phyloP scores from a whole-genome alignment of 2,797 vertebrate genomes.

The Acridotheres tristis region DNA sequence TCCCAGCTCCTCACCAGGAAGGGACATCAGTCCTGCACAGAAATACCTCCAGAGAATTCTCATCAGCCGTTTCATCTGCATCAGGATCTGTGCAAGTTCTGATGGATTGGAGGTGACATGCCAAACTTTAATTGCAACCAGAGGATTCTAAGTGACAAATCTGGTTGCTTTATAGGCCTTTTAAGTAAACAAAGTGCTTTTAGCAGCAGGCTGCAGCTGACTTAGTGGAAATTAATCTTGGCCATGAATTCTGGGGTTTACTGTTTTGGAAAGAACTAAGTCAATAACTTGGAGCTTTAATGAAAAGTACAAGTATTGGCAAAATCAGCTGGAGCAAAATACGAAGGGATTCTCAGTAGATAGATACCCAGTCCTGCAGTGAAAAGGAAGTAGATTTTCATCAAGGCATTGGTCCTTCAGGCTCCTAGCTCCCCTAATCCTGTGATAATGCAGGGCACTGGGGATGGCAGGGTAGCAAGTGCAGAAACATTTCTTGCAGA shows the following conservation, averaged over 20 bases:
- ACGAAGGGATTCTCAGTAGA: fast-evolving
- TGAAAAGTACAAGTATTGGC: not conserved
- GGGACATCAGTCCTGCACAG: not conserved
- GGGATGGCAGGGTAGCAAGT: fast-evolving
- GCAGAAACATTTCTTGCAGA: fast-evolving
- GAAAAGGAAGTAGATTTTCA: not conserved
- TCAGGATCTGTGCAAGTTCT: not conserved
- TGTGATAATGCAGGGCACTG: not conserved
- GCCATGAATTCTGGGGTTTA: not conserved
- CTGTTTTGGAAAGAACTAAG: not conserved
- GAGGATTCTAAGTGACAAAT: slow-evolving; percentile 5
- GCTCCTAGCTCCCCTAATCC: not conserved
- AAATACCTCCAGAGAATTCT: not conserved
- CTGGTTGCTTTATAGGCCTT: not conserved
- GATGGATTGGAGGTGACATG: slow-evolving; percentile 10
- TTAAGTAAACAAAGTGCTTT: slow-evolving; percentile 9
- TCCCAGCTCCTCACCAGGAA: fast-evolving
- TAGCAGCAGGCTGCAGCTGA: not conserved
- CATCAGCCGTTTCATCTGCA: not conserved
- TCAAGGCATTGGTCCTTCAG: not conserved
- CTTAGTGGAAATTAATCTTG: not conserved
- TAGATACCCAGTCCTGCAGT: not conserved
- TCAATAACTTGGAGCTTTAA: not conserved
- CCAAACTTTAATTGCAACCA: slow-evolving; percentile 12
- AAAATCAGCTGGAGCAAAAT: not conserved